These are phyloP conservation scores for Tanytarsus gracilentus DNA, from an alignment of 2,888 invertebrate species.

Conservation along the genomic window DNA sequence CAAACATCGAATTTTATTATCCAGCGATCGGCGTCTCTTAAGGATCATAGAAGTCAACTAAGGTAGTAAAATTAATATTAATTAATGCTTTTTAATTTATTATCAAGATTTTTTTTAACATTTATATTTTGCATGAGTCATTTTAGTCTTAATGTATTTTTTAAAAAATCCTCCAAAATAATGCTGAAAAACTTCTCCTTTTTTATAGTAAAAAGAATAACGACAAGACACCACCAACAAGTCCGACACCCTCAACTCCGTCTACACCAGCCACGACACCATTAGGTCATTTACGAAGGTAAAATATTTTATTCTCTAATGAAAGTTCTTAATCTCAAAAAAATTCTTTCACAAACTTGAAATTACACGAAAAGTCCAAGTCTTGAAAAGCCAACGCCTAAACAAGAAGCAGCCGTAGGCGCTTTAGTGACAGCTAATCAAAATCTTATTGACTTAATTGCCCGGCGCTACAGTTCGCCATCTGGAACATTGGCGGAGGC, in stretches of 20 bases:
- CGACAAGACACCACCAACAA: slow-evolving; percentile 38
- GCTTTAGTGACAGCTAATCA: slow-evolving; percentile 22
- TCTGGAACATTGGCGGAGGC: slow-evolving; percentile 32
- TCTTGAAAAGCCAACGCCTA: slow-evolving; percentile 22
- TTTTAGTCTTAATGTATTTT: background rate
- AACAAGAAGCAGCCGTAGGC: slow-evolving; percentile 8
- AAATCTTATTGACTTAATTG: slow-evolving; percentile 27
- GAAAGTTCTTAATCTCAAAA: background rate
- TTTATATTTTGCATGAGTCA: background rate
- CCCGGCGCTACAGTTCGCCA: slow-evolving; percentile 22
- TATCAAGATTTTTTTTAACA: background rate
- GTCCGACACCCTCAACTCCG: slow-evolving; percentile 35
- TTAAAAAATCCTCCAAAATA: background rate
- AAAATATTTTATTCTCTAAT: slow-evolving; percentile 17
- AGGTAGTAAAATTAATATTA: slow-evolving; percentile 35
- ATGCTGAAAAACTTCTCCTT: background rate
- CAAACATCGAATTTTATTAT: slow-evolving; percentile 47
- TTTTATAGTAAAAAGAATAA: slow-evolving; percentile 30
- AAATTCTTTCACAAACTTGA: background rate
- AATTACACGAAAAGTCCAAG: background rate
- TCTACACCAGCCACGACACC: slow-evolving; percentile 35
- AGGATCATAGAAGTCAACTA: slow-evolving; percentile 43
- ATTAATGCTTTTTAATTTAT: background rate
- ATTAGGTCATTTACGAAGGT: slow-evolving; percentile 33
- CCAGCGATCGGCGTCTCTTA: slow-evolving; percentile 53